Percentiles rank a stretch among this genome's conserved stretches.
phyloP scores from a whole-genome alignment of 1,140 invertebrate genomes.

The Metaphire vulgaris region DNA sequence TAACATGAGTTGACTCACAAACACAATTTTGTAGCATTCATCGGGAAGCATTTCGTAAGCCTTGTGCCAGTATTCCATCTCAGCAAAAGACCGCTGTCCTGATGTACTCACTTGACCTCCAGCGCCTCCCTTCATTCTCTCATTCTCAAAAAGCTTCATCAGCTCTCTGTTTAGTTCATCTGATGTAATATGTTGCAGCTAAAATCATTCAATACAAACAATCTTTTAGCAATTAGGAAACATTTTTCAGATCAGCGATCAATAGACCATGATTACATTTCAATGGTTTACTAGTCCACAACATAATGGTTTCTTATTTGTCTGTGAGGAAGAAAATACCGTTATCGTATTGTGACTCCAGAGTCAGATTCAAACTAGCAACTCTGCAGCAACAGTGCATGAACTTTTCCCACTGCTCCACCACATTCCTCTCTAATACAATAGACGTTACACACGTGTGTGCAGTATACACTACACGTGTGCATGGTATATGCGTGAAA shows the following conservation, averaged over 20 bases:
- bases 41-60: neutral
- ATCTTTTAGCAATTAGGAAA: neutral
- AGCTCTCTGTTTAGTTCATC: neutral
- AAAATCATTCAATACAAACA: neutral
- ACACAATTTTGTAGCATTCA: neutral
- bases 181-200: neutral
- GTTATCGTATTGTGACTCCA: neutral
- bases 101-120: neutral
- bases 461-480: too few relatives aligned
- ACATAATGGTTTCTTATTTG: neutral
- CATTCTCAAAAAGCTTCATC: neutral
- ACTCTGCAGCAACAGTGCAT: neutral
- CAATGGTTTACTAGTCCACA: too few relatives aligned
- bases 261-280: too few relatives aligned
- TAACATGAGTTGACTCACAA: neutral
- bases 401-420: too few relatives aligned
- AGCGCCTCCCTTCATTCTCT: neutral
- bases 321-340: neutral
- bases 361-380: neutral
- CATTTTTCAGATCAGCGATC: slow-evolving; percentile 3
- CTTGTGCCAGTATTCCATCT: neutral
- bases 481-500: too few relatives aligned
- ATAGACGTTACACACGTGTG: too few relatives aligned
- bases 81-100: neutral
- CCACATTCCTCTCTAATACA: too few relatives aligned